Percentiles rank a stretch among this genome's conserved stretches.
These are phyloP conservation scores for Drosophila ochracea DNA, from an alignment of 2,888 invertebrate species.

Conservation along the genomic window DNA sequence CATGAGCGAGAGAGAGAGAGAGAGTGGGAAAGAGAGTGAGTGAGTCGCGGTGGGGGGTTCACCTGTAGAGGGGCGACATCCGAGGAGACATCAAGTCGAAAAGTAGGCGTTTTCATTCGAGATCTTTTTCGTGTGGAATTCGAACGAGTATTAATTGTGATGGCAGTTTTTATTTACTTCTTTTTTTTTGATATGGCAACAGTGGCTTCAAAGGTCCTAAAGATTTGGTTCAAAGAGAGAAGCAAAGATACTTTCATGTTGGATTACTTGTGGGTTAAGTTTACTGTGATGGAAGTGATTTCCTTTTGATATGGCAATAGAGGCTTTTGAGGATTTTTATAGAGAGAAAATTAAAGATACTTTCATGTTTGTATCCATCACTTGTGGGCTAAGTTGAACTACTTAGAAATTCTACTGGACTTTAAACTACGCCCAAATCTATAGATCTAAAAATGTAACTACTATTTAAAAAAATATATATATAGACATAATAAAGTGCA, in stretches of 20 bases:
- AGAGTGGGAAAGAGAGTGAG: not conserved
- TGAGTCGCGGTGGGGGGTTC: constrained; percentile 1
- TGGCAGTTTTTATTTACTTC: not conserved
- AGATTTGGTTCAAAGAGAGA: not conserved
- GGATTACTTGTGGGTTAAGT: not conserved
- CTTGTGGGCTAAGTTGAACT: not conserved
- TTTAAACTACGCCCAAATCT: not conserved
- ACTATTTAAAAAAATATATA: not conserved
- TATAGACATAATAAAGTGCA: not conserved
- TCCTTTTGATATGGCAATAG: not conserved
- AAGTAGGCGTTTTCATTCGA: constrained; percentile 19
- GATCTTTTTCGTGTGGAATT: constrained; percentile 14
- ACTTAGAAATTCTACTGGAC: not conserved
- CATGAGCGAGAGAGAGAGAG: not conserved
- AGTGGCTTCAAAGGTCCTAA: too few species aligned
- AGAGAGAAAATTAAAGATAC: not conserved
- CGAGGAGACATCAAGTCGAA: constrained; percentile 15
- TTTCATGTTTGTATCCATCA: not conserved
- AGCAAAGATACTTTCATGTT: not conserved
- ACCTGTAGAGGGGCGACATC: constrained; percentile 14
- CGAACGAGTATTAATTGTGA: constrained; percentile 13
- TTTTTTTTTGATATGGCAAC: not conserved
- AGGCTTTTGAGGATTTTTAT: not conserved
- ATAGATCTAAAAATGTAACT: not conserved
- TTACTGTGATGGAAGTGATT: too few species aligned